Base-by-base conservation (phyloP, 2,113 vertebrate genomes). In the Oryzias woworae region DNA sequence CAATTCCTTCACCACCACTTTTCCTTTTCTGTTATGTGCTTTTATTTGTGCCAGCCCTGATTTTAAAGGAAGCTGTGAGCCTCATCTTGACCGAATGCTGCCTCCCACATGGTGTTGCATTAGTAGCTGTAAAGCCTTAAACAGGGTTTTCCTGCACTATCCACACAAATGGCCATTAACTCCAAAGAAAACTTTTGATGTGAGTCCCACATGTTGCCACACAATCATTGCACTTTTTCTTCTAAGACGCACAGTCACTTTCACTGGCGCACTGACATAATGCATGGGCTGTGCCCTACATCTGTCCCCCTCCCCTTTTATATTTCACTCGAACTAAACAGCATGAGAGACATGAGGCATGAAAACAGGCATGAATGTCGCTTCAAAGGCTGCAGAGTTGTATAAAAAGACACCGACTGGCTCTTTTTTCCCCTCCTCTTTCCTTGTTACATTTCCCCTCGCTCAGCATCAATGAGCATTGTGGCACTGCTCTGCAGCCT, bases 221-320 rank as follows among this genome's bases (percentile, higher is more conserved):
- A 44, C 14, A 15, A 12, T 44, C 42, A 44, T 12, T 14, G 4
- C 20, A 16, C 4, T 43, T 56, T 7, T 3, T 22, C 4, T 14
- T 31, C 4, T n/a, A 18, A 14, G 18, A 48, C 65, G 24, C 58
- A 42, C 66, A 45, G 50, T 60, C 58, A 43, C 69, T 66, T 12
- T 26, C 31, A 4, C 74, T 52, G 13, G 58, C 56, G 36, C 31
- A 45, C 43, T 55, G 46, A 69, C 22, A 56, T 48, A 78, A 78
- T 48, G 18, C 48, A 26, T 20, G 49, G 71, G 70, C 64, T 23
- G 69, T 78, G 69, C 63, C 62, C 70, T 71, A 71, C 71, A 83
- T 81, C 61, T 78, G 66, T 75, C 84, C 62, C 68, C 58, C 20
- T 57, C 7, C 26, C 18, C 42, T 69, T 66, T 20, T 48, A 12